Evolutionary conservation across 2,888 invertebrate genomes (phyloP).

Genomic region (Bugulina stolonifera): DNA sequence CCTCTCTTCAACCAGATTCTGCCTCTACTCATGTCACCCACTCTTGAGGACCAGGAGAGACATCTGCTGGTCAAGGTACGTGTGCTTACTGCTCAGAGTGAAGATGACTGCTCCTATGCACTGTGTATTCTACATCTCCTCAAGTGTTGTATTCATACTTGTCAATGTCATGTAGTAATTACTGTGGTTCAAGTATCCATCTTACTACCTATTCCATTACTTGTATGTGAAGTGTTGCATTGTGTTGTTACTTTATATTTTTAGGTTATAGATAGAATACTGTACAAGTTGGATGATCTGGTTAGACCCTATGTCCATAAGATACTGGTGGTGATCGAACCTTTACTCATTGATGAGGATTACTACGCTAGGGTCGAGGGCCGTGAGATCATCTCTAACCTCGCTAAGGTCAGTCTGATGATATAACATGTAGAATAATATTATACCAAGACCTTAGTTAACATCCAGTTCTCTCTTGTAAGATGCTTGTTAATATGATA

Average conservation of each 20-base stretch:
- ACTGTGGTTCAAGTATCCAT: too few relatives aligned
- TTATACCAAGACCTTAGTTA: too few relatives aligned
- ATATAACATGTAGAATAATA: too few relatives aligned
- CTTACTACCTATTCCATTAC: too few relatives aligned
- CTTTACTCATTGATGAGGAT: conserved; percentile 96
- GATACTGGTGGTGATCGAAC: conserved; percentile 98
- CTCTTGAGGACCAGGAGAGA: conserved; percentile 96
- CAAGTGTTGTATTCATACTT: too few relatives aligned
- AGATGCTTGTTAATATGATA: too few relatives aligned
- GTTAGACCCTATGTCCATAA: conserved; percentile 99
- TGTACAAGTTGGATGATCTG: conserved; percentile 95
- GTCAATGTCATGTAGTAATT: too few relatives aligned
- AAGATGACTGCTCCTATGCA: too few relatives aligned
- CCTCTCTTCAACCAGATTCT: conserved; percentile 98
- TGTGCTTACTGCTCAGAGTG: too few relatives aligned
- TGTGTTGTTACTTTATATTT: too few relatives aligned
- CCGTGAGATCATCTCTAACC: conserved; percentile 95
- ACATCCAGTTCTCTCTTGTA: too few relatives aligned
- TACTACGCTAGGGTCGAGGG: conserved; percentile 99
- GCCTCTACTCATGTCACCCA: conserved; percentile 98
- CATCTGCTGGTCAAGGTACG: conserved; percentile 92
- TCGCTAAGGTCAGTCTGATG: conserved; percentile 77
- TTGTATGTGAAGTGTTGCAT: too few relatives aligned
- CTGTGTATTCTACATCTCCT: background rate
- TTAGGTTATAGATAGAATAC: conserved; percentile 77